phyloP scores from a whole-genome alignment of 30 jellyfish, hydroid and myxozoan species.

The Cassiopea andromeda region DNA sequence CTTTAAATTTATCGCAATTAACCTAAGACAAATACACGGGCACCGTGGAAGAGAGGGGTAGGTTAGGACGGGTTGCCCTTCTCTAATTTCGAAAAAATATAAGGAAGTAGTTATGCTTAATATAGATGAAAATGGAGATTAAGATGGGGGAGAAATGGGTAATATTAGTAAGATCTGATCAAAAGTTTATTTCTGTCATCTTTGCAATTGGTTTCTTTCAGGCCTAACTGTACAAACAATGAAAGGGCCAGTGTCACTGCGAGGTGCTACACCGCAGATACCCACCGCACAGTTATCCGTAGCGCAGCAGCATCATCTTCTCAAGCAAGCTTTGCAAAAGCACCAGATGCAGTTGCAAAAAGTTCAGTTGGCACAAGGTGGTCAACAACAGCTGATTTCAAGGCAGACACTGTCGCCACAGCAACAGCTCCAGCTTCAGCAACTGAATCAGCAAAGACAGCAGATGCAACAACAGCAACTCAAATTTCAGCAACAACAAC shows the following conservation, averaged over 20 bases:
- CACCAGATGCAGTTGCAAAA: constrained; percentile 81
- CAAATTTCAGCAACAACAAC: constrained; percentile 92
- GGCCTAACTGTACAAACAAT: constrained; percentile 91
- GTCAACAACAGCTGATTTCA: constrained; percentile 88
- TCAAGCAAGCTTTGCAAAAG: constrained; percentile 86
- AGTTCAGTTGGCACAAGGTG: constrained; percentile 72
- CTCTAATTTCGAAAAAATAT: too few species aligned
- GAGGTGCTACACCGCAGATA: constrained; percentile 90
- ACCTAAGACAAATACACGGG: too few species aligned
- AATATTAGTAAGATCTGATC: too few species aligned
- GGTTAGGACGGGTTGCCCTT: too few species aligned
- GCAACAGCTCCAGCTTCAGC: constrained; percentile 85
- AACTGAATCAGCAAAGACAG: constrained; percentile 84
- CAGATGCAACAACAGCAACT: constrained; percentile 88
- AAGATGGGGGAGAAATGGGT: too few species aligned
- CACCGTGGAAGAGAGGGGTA: too few species aligned
- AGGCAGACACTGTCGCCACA: constrained; percentile 90
- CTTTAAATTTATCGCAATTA: too few species aligned
- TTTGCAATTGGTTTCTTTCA: not conserved
- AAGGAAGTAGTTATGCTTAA: too few species aligned
- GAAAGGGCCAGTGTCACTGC: constrained; percentile 86
- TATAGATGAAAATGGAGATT: too few species aligned
- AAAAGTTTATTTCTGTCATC: too few species aligned
- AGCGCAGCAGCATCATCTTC: constrained; percentile 89
- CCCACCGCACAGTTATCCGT: constrained; percentile 79